These are phyloP conservation scores for Hypomecis punctinalis DNA, from an alignment of 2,888 invertebrate species.

Conservation along the genomic window DNA sequence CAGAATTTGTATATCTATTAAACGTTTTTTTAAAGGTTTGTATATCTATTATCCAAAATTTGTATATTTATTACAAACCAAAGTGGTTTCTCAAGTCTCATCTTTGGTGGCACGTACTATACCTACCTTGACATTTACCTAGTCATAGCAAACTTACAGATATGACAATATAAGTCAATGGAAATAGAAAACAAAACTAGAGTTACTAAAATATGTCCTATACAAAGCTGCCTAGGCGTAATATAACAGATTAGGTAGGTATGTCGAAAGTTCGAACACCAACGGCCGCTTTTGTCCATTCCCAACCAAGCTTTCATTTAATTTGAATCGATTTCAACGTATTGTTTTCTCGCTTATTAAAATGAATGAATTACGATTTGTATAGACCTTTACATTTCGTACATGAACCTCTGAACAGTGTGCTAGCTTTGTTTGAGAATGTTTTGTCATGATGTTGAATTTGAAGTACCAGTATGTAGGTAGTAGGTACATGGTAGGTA, in stretches of 20 bases:
- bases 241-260: conserved; percentile 1
- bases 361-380: conserved; percentile 39
- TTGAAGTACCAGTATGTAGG: neutral
- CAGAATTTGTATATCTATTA: too few species aligned
- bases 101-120: too few species aligned
- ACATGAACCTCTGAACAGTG: conserved; percentile 2
- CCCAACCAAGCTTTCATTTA: conserved; percentile 27
- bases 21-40: too few species aligned
- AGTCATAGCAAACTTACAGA: too few species aligned
- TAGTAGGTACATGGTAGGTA: too few species aligned
- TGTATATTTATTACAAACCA: too few species aligned
- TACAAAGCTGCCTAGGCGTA: too few species aligned
- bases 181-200: neutral
- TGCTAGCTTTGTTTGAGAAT: neutral
- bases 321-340: conserved; percentile 26
- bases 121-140: too few species aligned
- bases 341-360: conserved; percentile 41
- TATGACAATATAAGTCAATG: too few species aligned
- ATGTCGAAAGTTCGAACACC: conserved; percentile 1
- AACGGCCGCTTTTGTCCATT: conserved; percentile 29
- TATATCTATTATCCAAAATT: too few species aligned
- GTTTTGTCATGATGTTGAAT: conserved; percentile 15
- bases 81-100: too few species aligned
- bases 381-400: conserved; percentile 23
- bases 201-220: neutral